Evolutionary conservation across 2,113 vertebrate species (phyloP).

Genomic region (Microcebus ravelobensis): DNA sequence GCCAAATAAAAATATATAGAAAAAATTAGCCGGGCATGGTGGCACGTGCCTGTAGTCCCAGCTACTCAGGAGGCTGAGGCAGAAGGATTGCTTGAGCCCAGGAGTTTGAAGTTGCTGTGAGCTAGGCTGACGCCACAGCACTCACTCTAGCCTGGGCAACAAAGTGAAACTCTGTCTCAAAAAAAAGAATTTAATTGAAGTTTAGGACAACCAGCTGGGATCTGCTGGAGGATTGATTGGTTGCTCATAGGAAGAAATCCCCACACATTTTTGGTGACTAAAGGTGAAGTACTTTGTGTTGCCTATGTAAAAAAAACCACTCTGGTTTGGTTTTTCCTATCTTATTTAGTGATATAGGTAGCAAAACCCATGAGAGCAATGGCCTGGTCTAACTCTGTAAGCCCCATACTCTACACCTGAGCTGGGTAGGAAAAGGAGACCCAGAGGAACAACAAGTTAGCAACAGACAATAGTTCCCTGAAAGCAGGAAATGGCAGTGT

Average conservation of each 20-base stretch:
- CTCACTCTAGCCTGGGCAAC: no score
- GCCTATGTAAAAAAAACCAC: background rate
- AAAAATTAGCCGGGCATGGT: no score
- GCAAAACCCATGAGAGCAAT: background rate
- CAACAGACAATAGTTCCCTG: background rate
- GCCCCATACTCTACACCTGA: background rate
- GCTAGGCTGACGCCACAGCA: no score
- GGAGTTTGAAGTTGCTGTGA: no score
- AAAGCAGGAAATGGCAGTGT: slow-evolving; percentile 33
- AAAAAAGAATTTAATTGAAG: background rate
- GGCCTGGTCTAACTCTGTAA: background rate
- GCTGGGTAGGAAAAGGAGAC: background rate
- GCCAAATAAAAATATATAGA: no score
- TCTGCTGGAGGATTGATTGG: no score
- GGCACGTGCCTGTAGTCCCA: no score
- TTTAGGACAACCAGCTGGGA: background rate
- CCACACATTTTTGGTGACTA: background rate
- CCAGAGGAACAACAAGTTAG: background rate
- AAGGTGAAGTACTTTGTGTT: background rate
- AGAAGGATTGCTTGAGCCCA: no score
- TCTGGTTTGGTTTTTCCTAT: background rate
- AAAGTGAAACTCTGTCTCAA: no score
- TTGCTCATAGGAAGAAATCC: background rate
- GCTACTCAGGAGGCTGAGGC: no score
- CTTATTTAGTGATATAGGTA: background rate